phyloP scores from a whole-genome alignment of 2,888 invertebrate species.

The Lobophora halterata region DNA sequence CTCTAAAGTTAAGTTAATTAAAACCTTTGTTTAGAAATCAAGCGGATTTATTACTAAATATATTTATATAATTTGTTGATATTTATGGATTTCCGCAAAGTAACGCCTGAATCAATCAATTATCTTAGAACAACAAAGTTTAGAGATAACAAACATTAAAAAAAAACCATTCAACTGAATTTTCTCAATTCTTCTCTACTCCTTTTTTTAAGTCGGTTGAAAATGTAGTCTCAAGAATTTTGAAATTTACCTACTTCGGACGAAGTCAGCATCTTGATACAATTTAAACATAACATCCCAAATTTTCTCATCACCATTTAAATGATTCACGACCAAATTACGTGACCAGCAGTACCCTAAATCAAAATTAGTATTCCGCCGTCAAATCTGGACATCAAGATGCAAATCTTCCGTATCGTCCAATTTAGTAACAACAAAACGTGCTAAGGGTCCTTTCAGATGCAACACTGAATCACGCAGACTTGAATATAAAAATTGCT shows the following conservation, averaged over 20 bases:
- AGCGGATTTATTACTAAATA: too few species aligned
- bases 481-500: too few species aligned
- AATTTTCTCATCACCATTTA: conserved; percentile 24
- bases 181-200: too few species aligned
- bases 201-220: conserved; percentile 2
- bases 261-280: conserved; percentile 7
- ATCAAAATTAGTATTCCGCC: conserved; percentile 57
- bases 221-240: conserved; percentile 11
- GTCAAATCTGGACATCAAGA: conserved; percentile 58
- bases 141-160: too few species aligned
- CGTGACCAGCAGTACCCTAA: conserved; percentile 41
- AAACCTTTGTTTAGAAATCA: too few species aligned
- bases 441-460: conserved; percentile 35
- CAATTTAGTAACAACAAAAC: conserved; percentile 59
- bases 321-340: conserved; percentile 32
- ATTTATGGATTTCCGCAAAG: too few species aligned
- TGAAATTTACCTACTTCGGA: background rate
- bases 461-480: background rate
- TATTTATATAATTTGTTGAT: too few species aligned
- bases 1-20: too few species aligned
- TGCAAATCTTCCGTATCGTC: conserved; percentile 65
- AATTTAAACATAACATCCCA: conserved; percentile 12
- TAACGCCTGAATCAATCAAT: too few species aligned
- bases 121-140: too few species aligned
- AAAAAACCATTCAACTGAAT: too few species aligned